Conservation (phyloP, 1,140 invertebrate genomes). For the Drepana arcuata region DNA sequence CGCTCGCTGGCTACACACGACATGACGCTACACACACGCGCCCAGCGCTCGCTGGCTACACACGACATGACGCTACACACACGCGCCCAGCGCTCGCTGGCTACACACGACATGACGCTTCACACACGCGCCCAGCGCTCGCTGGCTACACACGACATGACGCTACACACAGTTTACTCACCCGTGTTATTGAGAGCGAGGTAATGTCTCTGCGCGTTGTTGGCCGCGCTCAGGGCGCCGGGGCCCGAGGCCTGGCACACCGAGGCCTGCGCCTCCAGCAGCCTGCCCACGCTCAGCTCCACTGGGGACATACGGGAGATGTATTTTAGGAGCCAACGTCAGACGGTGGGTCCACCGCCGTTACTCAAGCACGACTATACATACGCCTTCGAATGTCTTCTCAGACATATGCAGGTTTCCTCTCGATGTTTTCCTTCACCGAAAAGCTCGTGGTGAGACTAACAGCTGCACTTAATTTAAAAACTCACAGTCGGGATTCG, state of each 20-base stretch:
- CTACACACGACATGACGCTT: too few relatives aligned
- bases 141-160: neutral
- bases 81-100: too few relatives aligned
- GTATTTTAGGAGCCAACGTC: too few relatives aligned
- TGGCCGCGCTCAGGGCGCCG: slow-evolving; percentile 15
- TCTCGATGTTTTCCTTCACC: too few relatives aligned
- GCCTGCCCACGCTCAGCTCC: slow-evolving; percentile 25
- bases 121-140: neutral
- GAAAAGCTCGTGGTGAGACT: too few relatives aligned
- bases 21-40: neutral
- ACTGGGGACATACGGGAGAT: slow-evolving; percentile 20
- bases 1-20: neutral
- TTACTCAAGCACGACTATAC: too few relatives aligned
- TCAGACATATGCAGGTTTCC: too few relatives aligned
- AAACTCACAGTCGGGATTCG: too few relatives aligned
- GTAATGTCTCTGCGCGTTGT: slow-evolving; percentile 31
- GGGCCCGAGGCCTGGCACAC: slow-evolving; percentile 5
- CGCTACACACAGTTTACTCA: slow-evolving; percentile 16
- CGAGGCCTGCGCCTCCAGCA: slow-evolving; percentile 28
- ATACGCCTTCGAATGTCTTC: too few relatives aligned
- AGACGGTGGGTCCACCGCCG: too few relatives aligned
- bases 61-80: too few relatives aligned
- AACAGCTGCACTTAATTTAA: too few relatives aligned
- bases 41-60: neutral
- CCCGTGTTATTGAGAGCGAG: slow-evolving; percentile 23